Percentiles rank a stretch among this genome's conserved stretches.
Conservation (phyloP, 1,140 invertebrate species). For the Thalassaphorura encarpata region DNA sequence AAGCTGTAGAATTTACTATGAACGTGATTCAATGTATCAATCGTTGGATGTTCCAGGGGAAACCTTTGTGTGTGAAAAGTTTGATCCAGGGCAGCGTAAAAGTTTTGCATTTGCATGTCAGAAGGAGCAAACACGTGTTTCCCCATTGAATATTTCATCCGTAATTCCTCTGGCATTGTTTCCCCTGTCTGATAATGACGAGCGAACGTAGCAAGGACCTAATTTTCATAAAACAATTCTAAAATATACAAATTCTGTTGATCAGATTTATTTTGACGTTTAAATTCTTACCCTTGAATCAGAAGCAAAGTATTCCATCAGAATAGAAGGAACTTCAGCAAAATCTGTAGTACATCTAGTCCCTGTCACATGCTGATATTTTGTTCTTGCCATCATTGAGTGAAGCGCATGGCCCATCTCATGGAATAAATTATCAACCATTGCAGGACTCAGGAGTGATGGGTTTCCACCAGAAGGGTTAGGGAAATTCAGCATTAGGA, state of each 20-base stretch:
- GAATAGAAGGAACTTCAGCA: conserved; percentile 93
- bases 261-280: no score
- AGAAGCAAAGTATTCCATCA: conserved; percentile 96
- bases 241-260: neutral
- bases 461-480: conserved; percentile 51
- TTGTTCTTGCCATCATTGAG: conserved; percentile 91
- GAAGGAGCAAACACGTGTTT: conserved; percentile 78
- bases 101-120: conserved; percentile 84
- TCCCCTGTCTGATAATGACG: conserved; percentile 83
- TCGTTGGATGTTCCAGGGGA: conserved; percentile 43
- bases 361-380: conserved; percentile 94
- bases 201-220: conserved; percentile 78
- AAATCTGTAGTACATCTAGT: conserved; percentile 95
- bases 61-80: conserved; percentile 61
- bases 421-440: conserved; percentile 95
- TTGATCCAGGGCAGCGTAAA: conserved; percentile 83
- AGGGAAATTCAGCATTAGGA: conserved; percentile 81
- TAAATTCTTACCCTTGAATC: conserved; percentile 65
- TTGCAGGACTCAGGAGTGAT: conserved; percentile 65
- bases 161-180: conserved; percentile 62
- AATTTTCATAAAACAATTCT: neutral
- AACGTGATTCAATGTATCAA: conserved; percentile 65
- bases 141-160: conserved; percentile 65
- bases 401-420: conserved; percentile 99
- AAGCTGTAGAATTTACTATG: conserved; percentile 76